Conservation (phyloP, 2,797 vertebrate genomes). For the Sebastes alutus region DNA sequence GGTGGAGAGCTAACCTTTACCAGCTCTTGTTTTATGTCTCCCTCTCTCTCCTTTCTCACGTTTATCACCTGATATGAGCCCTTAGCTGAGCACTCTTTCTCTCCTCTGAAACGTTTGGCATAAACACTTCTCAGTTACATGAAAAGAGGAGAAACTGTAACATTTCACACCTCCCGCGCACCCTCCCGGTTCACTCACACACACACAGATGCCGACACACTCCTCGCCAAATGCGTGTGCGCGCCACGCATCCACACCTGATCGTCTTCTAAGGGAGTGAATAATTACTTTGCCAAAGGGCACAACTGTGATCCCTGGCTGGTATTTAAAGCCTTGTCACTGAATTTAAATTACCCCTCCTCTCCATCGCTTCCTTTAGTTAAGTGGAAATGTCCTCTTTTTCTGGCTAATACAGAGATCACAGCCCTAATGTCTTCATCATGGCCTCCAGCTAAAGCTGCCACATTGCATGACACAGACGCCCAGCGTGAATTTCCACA, state of each 20-base stretch:
- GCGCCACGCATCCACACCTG: constrained; percentile 52
- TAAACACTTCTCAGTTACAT: constrained; percentile 70
- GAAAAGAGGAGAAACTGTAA: constrained; percentile 70
- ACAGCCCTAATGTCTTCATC: constrained; percentile 56
- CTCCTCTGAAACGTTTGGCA: constrained; percentile 61
- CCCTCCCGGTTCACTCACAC: constrained; percentile 32
- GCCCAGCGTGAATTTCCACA: constrained; percentile 35
- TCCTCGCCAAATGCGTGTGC: constrained; percentile 16
- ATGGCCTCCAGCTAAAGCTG: constrained; percentile 38
- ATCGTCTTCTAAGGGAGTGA: constrained; percentile 76
- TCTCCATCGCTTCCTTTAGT: constrained; percentile 67
- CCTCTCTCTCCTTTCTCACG: constrained; percentile 17
- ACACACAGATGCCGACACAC: constrained; percentile 29
- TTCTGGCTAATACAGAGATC: constrained; percentile 72
- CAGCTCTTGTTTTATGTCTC: constrained; percentile 56
- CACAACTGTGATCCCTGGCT: constrained; percentile 80
- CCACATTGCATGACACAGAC: constrained; percentile 28
- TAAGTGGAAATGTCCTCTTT: constrained; percentile 77
- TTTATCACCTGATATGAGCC: constrained; percentile 47
- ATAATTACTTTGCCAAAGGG: constrained; percentile 84
- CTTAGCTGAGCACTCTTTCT: constrained; percentile 23
- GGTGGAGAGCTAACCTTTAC: constrained; percentile 69
- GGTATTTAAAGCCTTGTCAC: constrained; percentile 84
- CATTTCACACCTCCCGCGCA: constrained; percentile 68
- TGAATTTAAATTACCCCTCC: constrained; percentile 80